These are phyloP conservation scores for Loriculus beryllinus DNA, from an alignment of 2,797 vertebrate species.

Conservation along the genomic window DNA sequence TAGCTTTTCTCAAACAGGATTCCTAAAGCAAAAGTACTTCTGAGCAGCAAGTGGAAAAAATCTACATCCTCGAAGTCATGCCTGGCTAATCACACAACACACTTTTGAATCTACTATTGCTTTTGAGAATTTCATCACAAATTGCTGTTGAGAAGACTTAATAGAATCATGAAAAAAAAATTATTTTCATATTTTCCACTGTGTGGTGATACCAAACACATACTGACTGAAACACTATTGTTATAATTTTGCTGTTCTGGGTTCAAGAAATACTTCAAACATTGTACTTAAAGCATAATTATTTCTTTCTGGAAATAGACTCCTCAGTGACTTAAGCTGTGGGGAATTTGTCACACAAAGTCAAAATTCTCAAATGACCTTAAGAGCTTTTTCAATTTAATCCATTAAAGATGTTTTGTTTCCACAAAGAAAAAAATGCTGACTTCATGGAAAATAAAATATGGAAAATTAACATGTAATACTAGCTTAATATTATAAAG, in stretches of 20 bases:
- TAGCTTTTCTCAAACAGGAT: not conserved
- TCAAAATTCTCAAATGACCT: not conserved
- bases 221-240: not conserved
- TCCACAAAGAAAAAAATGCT: not conserved
- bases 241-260: not conserved
- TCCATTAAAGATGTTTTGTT: not conserved
- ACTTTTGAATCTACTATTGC: not conserved
- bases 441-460: not conserved
- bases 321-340: not conserved
- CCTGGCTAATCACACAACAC: not conserved
- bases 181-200: not conserved
- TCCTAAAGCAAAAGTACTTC: not conserved
- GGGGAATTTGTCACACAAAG: not conserved
- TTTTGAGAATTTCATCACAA: not conserved
- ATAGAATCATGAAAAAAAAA: not conserved
- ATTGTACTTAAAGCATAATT: not conserved
- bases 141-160: not conserved
- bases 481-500: not conserved
- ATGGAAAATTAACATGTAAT: not conserved
- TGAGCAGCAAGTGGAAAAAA: not conserved
- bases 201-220: fast-evolving
- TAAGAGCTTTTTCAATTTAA: not conserved
- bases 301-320: not conserved
- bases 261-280: not conserved
- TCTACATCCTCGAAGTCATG: not conserved